Evolutionary conservation across 2,888 invertebrate genomes (phyloP).

Genomic region (Drosophila dives): DNA sequence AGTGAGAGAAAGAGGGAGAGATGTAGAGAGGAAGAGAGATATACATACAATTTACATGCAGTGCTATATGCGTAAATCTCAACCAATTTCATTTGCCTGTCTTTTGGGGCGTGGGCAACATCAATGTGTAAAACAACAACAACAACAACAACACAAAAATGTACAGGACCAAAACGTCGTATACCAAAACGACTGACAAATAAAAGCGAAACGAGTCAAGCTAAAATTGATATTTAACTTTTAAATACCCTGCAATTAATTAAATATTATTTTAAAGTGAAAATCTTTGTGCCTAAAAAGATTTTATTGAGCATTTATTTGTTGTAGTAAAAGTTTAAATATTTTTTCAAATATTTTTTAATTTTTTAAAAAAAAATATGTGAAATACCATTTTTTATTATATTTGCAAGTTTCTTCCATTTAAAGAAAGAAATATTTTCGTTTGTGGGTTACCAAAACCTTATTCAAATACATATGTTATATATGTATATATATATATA

Average conservation of each 20-base stretch:
- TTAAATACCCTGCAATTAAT: slow-evolving; percentile 9
- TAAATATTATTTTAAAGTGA: neutral
- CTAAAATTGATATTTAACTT: neutral
- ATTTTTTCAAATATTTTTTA: neutral
- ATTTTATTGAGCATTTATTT: neutral
- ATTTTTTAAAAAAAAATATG: neutral
- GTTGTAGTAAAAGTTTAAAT: accelerated
- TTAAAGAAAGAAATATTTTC: neutral
- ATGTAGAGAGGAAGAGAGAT: neutral
- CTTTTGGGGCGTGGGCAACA: slow-evolving; percentile 27
- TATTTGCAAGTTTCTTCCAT: neutral
- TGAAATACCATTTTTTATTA: neutral
- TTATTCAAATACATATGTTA: no score
- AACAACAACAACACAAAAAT: slow-evolving; percentile 38
- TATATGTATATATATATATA: neutral
- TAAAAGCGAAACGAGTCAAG: slow-evolving; percentile 20
- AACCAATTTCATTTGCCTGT: slow-evolving; percentile 55
- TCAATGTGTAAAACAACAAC: slow-evolving; percentile 20
- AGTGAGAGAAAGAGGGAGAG: neutral
- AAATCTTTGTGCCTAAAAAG: neutral
- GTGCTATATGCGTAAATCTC: slow-evolving; percentile 73
- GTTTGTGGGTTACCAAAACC: neutral
- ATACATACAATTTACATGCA: slow-evolving; percentile 29
- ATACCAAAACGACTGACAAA: slow-evolving; percentile 30
- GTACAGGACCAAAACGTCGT: slow-evolving; percentile 40